phyloP scores from a whole-genome alignment of 2,888 invertebrate species.

The Acronicta aceris region DNA sequence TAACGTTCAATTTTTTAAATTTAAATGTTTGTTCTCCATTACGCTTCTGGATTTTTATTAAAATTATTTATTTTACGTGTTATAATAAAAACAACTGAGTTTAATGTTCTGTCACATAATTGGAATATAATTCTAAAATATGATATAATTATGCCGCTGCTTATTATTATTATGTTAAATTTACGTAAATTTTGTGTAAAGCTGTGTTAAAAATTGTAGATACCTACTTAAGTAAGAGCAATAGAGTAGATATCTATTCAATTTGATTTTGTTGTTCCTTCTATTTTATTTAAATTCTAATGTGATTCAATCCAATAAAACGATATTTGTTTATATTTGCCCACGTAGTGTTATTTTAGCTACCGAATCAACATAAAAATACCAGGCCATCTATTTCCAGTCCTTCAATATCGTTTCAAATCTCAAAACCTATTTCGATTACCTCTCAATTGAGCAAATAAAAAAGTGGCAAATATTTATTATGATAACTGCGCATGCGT shows the following conservation, averaged over 20 bases:
- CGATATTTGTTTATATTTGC: conserved; percentile 13
- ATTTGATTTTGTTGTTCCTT: too few species aligned
- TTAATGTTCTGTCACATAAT: neutral
- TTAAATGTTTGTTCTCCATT: conserved; percentile 48
- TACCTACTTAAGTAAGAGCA: too few species aligned
- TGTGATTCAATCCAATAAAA: conserved; percentile 21
- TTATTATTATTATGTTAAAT: conserved; percentile 24
- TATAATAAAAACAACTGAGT: neutral
- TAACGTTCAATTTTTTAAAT: conserved; percentile 49
- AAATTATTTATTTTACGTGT: conserved; percentile 2
- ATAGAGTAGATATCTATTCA: too few species aligned
- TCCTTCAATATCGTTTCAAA: conserved; percentile 40
- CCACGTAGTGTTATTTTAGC: conserved; percentile 28
- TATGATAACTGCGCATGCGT: conserved; percentile 48
- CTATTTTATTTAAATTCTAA: neutral
- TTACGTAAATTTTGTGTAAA: conserved; percentile 31
- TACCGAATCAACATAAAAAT: conserved; percentile 31
- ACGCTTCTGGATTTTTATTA: conserved; percentile 37
- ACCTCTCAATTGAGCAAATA: conserved; percentile 52
- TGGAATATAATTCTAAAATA: conserved; percentile 32
- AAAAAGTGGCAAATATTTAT: conserved; percentile 57
- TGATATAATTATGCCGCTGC: conserved; percentile 31
- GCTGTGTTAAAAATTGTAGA: neutral
- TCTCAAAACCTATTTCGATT: conserved; percentile 47
- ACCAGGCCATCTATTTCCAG: conserved; percentile 27